Conservation (phyloP, 2,888 invertebrate species). For the Lycocerus yunnanus region DNA sequence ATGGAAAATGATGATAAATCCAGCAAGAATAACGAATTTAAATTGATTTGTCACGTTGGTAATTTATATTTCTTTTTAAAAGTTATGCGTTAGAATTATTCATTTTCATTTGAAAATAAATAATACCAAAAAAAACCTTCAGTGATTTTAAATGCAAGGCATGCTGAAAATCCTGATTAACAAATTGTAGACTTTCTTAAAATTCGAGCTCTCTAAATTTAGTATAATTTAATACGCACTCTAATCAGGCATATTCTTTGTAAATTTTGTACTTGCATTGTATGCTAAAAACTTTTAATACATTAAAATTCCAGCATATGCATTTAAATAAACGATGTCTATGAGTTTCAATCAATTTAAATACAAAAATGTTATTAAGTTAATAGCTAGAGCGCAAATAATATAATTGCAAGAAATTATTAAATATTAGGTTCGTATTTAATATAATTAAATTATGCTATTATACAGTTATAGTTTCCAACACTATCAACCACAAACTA, state of each 20-base stretch:
- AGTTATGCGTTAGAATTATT: not conserved
- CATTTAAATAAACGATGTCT: not conserved
- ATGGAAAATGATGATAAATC: not conserved
- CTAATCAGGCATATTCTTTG: not conserved
- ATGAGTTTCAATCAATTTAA: not conserved
- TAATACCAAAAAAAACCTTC: not conserved
- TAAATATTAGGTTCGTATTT: not conserved
- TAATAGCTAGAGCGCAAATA: not conserved
- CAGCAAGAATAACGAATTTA: not conserved
- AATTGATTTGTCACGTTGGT: not conserved
- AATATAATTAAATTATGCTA: not conserved
- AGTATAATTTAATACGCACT: not conserved
- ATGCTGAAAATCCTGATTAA: not conserved
- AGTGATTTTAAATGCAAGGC: not conserved
- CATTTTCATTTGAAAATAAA: not conserved
- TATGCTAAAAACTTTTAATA: not conserved
- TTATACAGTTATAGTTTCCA: not conserved
- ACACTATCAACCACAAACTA: not conserved
- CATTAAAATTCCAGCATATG: not conserved
- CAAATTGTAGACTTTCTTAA: not conserved
- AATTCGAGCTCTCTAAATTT: not conserved
- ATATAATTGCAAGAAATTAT: not conserved
- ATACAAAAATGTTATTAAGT: not conserved
- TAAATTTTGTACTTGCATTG: not conserved
- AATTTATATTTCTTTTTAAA: not conserved